These are phyloP conservation scores for Hyles euphorbiae DNA, from an alignment of 1,140 invertebrate genomes.

Conservation along the genomic window DNA sequence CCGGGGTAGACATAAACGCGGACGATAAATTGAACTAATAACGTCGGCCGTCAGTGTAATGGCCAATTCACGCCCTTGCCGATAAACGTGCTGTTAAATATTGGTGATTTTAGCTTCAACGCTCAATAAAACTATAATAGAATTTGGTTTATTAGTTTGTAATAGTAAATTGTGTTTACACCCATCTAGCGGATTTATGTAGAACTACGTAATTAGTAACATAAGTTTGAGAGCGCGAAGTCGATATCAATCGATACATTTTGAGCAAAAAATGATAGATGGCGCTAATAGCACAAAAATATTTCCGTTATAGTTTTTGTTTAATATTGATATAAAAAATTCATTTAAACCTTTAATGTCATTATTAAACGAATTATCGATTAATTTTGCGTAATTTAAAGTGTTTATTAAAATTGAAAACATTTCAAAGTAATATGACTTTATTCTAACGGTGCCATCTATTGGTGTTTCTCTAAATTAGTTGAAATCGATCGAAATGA, in stretches of 20 bases:
- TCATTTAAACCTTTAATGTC: no score
- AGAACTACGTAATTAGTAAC: not conserved
- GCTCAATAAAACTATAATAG: no score
- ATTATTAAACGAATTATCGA: no score
- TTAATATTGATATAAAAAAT: no score
- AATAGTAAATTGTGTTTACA: constrained; percentile 1
- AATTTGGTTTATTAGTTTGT: not conserved
- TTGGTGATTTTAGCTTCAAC: not conserved
- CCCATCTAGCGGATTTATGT: not conserved
- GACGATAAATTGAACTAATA: constrained; percentile 39
- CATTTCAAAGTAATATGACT: no score
- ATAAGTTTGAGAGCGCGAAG: no score
- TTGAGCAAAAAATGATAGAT: not conserved
- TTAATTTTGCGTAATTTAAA: no score
- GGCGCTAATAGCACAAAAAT: constrained; percentile 2
- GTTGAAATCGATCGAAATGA: no score
- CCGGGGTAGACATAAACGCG: constrained; percentile 33
- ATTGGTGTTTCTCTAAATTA: no score
- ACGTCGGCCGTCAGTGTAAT: constrained; percentile 32
- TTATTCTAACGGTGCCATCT: no score
- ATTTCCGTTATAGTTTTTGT: no score
- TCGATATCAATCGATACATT: not conserved
- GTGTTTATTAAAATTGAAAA: no score
- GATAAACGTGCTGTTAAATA: constrained; percentile 25
- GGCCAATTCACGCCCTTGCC: constrained; percentile 20